Base-by-base conservation (phyloP, 1,140 invertebrate genomes). In the Planococcus citri region DNA sequence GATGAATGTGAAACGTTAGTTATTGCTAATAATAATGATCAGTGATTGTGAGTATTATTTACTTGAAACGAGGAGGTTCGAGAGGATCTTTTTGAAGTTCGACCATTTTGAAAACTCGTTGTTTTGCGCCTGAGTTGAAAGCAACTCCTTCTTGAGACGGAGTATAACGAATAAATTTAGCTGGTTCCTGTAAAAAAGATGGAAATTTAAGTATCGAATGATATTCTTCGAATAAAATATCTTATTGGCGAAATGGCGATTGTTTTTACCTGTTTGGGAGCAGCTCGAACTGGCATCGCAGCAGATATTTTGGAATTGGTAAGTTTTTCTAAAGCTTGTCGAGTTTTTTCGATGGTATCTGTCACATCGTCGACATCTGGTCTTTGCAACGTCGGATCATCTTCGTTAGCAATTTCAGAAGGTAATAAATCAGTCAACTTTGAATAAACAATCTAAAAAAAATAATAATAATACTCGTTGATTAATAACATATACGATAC, bases 61-160 rank as follows among this genome's bases (percentile, higher is more conserved):
- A 81, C 80, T 94, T 95, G 79, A 98, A 99, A 76, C 93, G 90
- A 0, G 97, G 97, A 9, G 97, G 97, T 79, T 98, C 95, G 88
- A 99, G 94, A 0, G 97, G 97, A 83, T 99, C 97, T 73, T 91
- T 87, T 78, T 96, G 94, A 3, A 90, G 89, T 78, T 97, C 94
- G 0, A 97, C 92, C 87, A 97, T 92, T 75, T 95, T 84, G 72
- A 99, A 98, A 27, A 99, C 94, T 61, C 97, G 83, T 78, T 99
- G 97, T 76, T 98, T 97, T 10, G 96, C 94, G 1, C 95, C 95
- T 0, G 95, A 97, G 79, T 98, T 98, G 75, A 94, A 98, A 0
- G 89, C 88, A 29, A 90, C 87, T 0, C 95, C 94, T 82, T 98
- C 94, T 77, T 98, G 95, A 0, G 94, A 94, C 0, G 97, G 96